phyloP scores from a whole-genome alignment of 2,888 invertebrate species.

The Rutpela maculata region DNA sequence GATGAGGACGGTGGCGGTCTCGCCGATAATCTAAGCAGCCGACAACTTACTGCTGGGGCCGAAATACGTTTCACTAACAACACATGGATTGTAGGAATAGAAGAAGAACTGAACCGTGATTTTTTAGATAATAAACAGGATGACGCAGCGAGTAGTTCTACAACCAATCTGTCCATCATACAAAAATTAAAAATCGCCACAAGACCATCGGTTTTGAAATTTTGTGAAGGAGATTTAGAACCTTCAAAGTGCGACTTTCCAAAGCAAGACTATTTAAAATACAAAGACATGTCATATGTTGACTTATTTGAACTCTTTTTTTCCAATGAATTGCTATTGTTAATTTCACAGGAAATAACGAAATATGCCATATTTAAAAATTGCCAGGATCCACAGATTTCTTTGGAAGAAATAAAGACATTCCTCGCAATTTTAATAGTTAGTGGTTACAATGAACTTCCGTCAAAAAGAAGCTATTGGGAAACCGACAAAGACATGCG shows the following conservation, averaged over 20 bases:
- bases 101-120: no score
- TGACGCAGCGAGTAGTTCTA: no score
- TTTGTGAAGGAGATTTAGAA: slow-evolving; percentile 18
- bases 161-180: no score
- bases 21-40: slow-evolving; percentile 22
- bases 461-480: slow-evolving; percentile 42
- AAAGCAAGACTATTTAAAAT: slow-evolving; percentile 6
- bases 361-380: slow-evolving; percentile 44
- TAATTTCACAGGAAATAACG: slow-evolving; percentile 34
- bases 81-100: neutral
- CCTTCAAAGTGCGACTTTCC: slow-evolving; percentile 16
- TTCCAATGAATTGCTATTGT: neutral
- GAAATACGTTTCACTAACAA: slow-evolving; percentile 18
- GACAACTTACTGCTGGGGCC: slow-evolving; percentile 8
- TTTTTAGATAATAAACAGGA: no score
- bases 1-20: slow-evolving; percentile 17
- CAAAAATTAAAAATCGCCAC: no score
- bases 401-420: slow-evolving; percentile 12
- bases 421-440: slow-evolving; percentile 33
- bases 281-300: slow-evolving; percentile 14
- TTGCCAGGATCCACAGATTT: neutral
- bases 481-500: slow-evolving; percentile 32
- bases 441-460: slow-evolving; percentile 29
- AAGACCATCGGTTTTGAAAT: neutral
- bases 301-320: slow-evolving; percentile 19